Percentiles rank a stretch among this genome's conserved stretches.
phyloP scores from a whole-genome alignment of 2,113 vertebrate genomes.

The Melanostigma gelatinosum region DNA sequence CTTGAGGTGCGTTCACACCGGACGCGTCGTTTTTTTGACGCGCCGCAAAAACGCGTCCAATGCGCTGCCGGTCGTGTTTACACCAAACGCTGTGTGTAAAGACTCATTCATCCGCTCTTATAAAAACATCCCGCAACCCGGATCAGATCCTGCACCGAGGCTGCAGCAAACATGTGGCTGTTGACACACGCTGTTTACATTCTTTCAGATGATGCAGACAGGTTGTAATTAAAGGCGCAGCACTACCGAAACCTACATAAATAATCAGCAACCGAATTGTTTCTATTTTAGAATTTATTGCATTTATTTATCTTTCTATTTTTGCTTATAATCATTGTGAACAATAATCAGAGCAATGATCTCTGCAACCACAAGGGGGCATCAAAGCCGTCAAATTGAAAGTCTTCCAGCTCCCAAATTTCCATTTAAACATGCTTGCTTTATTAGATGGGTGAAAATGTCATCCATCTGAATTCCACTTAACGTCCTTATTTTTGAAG shows the following conservation, averaged over 20 bases:
- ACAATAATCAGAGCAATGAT: background rate
- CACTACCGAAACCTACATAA: rapidly evolving
- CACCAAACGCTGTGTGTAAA: too few species aligned
- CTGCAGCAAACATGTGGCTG: background rate
- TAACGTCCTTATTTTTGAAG: background rate
- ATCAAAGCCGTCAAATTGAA: background rate
- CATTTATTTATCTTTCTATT: background rate
- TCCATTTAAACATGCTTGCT: background rate
- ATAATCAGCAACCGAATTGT: background rate
- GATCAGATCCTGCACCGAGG: slow-evolving; percentile 28
- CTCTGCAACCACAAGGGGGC: background rate
- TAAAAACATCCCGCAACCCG: slow-evolving; percentile 15
- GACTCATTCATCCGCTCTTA: background rate
- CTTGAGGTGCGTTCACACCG: too few species aligned
- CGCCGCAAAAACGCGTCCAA: too few species aligned
- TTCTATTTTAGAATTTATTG: background rate
- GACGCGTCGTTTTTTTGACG: too few species aligned
- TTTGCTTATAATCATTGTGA: background rate
- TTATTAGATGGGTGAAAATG: background rate
- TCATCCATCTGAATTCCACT: background rate
- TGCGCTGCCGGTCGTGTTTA: too few species aligned
- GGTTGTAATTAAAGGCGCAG: background rate
- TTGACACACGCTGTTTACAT: slow-evolving; percentile 25
- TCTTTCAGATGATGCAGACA: background rate
- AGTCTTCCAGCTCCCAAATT: background rate